Conservation (phyloP, 2,888 invertebrate species). For the Tanypteryx hageni region DNA sequence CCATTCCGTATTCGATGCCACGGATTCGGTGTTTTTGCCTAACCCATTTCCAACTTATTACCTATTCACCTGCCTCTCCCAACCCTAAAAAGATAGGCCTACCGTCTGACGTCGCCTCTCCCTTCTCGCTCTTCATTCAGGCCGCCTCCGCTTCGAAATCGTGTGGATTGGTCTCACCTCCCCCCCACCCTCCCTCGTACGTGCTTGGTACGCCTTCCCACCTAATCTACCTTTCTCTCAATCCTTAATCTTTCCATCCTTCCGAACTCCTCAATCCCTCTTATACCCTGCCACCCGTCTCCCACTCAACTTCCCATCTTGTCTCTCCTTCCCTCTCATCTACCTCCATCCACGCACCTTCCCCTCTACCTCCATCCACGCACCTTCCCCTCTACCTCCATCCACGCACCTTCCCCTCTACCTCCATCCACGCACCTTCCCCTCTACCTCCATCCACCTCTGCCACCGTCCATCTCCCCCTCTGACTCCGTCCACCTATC, state of each 20-base stretch:
- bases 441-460: too few relatives aligned
- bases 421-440: too few relatives aligned
- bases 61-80: constrained; percentile 5
- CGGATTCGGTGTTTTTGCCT: too few relatives aligned
- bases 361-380: too few relatives aligned
- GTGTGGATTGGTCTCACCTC: neutral
- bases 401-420: too few relatives aligned
- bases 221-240: neutral
- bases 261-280: neutral
- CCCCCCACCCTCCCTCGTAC: neutral
- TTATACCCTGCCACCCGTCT: too few relatives aligned
- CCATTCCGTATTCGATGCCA: neutral
- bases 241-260: neutral
- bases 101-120: neutral
- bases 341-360: too few relatives aligned
- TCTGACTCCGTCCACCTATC: too few relatives aligned
- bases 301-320: too few relatives aligned
- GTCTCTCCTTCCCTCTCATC: too few relatives aligned
- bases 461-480: too few relatives aligned
- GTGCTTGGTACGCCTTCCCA: constrained; percentile 19
- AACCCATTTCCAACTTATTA: neutral
- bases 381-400: too few relatives aligned
- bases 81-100: neutral
- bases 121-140: neutral
- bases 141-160: neutral